Conservation (phyloP, 2,797 vertebrate species). For the Pantherophis vulpinus region DNA sequence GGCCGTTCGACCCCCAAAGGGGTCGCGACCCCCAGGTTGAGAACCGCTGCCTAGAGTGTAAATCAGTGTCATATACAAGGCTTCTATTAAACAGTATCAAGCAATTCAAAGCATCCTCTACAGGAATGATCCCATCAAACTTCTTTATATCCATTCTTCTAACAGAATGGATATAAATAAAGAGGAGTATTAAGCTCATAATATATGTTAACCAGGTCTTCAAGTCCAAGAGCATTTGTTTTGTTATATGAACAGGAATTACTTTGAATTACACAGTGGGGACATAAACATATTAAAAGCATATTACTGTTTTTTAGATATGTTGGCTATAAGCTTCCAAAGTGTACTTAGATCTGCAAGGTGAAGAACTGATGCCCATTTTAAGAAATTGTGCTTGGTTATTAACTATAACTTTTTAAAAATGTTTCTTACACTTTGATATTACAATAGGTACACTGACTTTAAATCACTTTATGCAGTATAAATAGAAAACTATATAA, state of each 20-base stretch:
- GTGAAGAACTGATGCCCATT: neutral
- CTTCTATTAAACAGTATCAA: neutral
- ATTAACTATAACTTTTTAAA: neutral
- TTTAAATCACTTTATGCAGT: neutral
- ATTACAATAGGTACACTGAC: neutral
- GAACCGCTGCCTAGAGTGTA: neutral
- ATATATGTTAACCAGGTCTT: neutral
- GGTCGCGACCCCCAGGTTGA: too few relatives aligned
- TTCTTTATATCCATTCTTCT: neutral
- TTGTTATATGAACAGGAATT: neutral
- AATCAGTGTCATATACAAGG: neutral
- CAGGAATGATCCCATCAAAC: neutral
- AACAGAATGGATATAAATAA: neutral
- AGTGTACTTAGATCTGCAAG: conserved; percentile 19
- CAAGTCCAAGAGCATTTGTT: neutral
- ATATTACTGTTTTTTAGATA: neutral
- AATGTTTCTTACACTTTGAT: conserved; percentile 7
- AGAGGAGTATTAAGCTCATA: neutral
- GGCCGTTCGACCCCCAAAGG: too few relatives aligned
- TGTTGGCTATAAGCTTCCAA: neutral
- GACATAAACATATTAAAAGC: neutral
- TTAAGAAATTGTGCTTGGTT: conserved; percentile 12
- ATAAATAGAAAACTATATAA: neutral
- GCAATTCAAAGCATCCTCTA: conserved; percentile 4
- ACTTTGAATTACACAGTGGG: neutral